Conservation (phyloP, 2,888 invertebrate genomes). For the Cheilosia vulpina region DNA sequence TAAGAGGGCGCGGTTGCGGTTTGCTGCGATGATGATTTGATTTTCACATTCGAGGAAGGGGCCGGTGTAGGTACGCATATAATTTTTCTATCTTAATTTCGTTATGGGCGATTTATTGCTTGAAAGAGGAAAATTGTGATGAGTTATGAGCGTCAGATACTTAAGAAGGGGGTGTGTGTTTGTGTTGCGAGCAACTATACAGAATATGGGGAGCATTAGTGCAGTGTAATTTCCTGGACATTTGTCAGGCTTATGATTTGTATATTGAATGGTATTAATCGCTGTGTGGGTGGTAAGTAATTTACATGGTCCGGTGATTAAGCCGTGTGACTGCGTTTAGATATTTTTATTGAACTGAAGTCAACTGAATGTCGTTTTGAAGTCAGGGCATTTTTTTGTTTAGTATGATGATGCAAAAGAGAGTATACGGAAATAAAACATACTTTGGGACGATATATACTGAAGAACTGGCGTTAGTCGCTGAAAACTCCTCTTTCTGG, state of each 20-base stretch:
- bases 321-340: background rate
- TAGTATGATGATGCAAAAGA: too few relatives aligned
- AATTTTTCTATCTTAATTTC: slow-evolving; percentile 70
- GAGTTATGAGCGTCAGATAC: slow-evolving; percentile 34
- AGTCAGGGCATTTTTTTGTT: too few relatives aligned
- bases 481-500: too few relatives aligned
- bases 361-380: background rate
- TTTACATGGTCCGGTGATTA: background rate
- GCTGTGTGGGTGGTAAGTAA: background rate
- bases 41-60: slow-evolving; percentile 45
- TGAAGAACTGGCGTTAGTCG: too few relatives aligned
- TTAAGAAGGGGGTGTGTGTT: slow-evolving; percentile 25
- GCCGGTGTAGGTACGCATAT: slow-evolving; percentile 46
- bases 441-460: too few relatives aligned
- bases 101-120: slow-evolving; percentile 65
- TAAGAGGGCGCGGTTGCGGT: slow-evolving; percentile 62
- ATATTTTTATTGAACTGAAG: background rate
- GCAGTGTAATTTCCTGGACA: slow-evolving; percentile 17
- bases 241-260: slow-evolving; percentile 1
- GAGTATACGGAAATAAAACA: too few relatives aligned
- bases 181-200: background rate
- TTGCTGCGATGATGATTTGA: slow-evolving; percentile 67
- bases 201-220: slow-evolving; percentile 2
- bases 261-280: background rate
- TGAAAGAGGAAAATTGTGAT: slow-evolving; percentile 47